Percentiles rank a stretch among this genome's conserved stretches.
These are phyloP conservation scores for Xanthia icteritia DNA, from an alignment of 2,888 invertebrate species.

Conservation along the genomic window DNA sequence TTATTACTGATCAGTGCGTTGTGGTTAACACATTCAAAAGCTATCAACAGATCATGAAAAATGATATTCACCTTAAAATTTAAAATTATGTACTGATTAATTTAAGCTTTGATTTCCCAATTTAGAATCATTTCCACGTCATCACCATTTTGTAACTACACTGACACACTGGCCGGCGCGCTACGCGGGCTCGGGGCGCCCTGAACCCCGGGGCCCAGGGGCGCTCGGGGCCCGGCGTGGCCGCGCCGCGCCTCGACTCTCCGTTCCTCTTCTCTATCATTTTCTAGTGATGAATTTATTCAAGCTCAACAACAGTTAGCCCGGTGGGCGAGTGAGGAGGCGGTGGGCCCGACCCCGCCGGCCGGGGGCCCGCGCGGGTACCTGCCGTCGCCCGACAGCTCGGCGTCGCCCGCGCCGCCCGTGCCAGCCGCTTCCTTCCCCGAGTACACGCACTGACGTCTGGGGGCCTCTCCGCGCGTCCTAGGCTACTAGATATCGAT, in stretches of 20 bases:
- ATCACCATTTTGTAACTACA: slow-evolving; percentile 24
- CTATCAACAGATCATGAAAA: neutral
- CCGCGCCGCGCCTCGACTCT: slow-evolving; percentile 86
- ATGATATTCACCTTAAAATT: neutral
- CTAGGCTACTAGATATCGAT: slow-evolving; percentile 66
- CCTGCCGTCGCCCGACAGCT: slow-evolving; percentile 86
- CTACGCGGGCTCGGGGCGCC: slow-evolving; percentile 32
- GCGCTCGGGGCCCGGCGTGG: slow-evolving; percentile 40
- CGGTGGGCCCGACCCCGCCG: slow-evolving; percentile 87
- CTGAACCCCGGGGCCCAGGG: slow-evolving; percentile 28
- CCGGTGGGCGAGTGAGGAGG: slow-evolving; percentile 98
- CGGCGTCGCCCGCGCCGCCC: slow-evolving; percentile 82
- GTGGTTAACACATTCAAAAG: slow-evolving; percentile 11
- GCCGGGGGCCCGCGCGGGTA: slow-evolving; percentile 81
- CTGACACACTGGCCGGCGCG: slow-evolving; percentile 42
- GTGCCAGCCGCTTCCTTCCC: slow-evolving; percentile 87
- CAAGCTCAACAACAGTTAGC: slow-evolving; percentile 99
- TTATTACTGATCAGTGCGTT: neutral
- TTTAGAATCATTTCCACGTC: slow-evolving; percentile 38
- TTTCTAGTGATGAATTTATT: slow-evolving; percentile 99
- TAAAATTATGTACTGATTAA: neutral
- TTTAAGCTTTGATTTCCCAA: neutral
- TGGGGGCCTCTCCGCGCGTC: slow-evolving; percentile 73
- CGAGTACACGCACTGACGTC: slow-evolving; percentile 73
- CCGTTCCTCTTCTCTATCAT: slow-evolving; percentile 95